Evolutionary conservation across 2,797 vertebrate species (phyloP).

Genomic region (Notolabrus celidotus): DNA sequence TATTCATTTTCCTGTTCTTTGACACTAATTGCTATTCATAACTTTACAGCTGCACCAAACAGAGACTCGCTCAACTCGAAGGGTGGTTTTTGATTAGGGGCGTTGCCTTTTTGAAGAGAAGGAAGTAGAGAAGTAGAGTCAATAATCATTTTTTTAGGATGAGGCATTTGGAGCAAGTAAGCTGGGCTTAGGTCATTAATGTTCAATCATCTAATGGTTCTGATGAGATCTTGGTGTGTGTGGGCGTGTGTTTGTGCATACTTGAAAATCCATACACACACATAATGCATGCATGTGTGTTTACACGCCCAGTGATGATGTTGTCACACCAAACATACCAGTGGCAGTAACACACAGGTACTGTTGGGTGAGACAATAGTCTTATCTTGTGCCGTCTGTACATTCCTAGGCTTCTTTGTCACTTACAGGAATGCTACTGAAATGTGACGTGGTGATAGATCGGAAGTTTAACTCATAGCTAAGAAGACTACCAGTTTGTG

Average conservation of each 20-base stretch:
- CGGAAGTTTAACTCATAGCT: neutral
- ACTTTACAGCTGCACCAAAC: neutral
- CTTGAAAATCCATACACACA: neutral
- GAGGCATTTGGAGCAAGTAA: conserved; percentile 12
- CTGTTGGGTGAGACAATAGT: neutral
- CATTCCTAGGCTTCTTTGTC: conserved; percentile 52
- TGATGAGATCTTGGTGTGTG: neutral
- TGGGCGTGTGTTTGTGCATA: neutral
- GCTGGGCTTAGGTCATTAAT: no score
- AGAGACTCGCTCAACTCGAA: conserved; percentile 67
- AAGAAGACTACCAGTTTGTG: neutral
- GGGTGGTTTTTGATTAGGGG: conserved; percentile 52
- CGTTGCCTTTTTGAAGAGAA: conserved; percentile 53
- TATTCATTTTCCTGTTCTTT: conserved; percentile 10
- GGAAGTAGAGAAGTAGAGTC: neutral
- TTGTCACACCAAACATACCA: conserved; percentile 51
- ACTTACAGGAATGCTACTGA: conserved; percentile 23
- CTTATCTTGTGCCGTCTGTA: conserved; percentile 27
- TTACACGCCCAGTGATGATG: neutral
- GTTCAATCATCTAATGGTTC: neutral
- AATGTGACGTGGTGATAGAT: conserved; percentile 19
- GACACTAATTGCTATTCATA: conserved; percentile 25
- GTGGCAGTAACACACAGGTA: conserved; percentile 11
- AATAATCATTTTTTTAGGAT: neutral
- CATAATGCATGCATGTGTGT: neutral